Conservation (phyloP, 2,113 vertebrate species). For the Rynchops niger region DNA sequence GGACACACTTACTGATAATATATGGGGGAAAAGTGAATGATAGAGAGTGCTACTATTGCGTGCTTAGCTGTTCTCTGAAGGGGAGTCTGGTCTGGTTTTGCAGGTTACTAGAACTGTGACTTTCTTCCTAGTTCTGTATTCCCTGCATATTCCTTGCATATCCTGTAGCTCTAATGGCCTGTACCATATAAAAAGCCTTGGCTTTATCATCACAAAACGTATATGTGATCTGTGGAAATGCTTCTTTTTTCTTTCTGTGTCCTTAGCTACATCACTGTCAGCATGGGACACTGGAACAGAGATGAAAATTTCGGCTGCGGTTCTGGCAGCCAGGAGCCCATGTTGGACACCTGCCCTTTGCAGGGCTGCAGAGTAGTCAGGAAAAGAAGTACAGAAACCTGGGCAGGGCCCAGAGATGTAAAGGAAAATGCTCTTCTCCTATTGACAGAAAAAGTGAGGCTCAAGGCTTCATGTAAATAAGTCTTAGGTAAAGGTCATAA, state of each 20-base stretch:
- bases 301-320: not conserved
- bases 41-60: not conserved
- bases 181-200: not conserved
- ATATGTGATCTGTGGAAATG: not conserved
- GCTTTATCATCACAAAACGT: not conserved
- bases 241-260: not conserved
- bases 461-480: conserved; percentile 35
- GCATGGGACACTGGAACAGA: not conserved
- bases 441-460: conserved; percentile 2
- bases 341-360: not conserved
- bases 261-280: not conserved
- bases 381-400: not conserved
- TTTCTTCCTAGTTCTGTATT: not conserved
- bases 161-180: not conserved
- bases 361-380: not conserved
- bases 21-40: not conserved
- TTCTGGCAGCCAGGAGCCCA: not conserved
- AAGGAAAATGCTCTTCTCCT: not conserved
- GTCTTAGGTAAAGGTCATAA: conserved; percentile 12
- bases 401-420: not conserved
- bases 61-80: not conserved
- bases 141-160: not conserved
- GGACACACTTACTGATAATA: not conserved
- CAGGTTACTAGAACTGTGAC: not conserved
- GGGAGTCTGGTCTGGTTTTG: not conserved